These are phyloP conservation scores for Neuroscelio doddi DNA, from an alignment of 2,888 invertebrate genomes.

Conservation along the genomic window DNA sequence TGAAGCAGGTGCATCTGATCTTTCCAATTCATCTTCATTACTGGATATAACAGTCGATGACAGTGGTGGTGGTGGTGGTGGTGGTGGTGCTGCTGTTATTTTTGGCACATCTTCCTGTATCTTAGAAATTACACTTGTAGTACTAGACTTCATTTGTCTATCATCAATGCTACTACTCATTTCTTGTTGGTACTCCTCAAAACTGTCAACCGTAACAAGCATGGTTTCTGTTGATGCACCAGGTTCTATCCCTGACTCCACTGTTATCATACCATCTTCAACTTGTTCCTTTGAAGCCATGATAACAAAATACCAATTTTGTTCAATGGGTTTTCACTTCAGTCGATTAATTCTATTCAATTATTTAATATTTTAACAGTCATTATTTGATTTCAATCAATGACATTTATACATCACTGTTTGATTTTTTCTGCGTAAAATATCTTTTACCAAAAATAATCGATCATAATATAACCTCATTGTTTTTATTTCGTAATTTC, in stretches of 20 bases:
- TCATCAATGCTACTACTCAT: constrained; percentile 79
- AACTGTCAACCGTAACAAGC: constrained; percentile 81
- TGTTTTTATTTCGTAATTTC: too few relatives aligned
- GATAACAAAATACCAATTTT: neutral
- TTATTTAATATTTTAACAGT: too few relatives aligned
- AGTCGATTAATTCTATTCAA: too few relatives aligned
- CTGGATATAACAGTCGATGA: too few relatives aligned
- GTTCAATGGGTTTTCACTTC: too few relatives aligned
- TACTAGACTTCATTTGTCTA: constrained; percentile 73
- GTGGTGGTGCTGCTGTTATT: constrained; percentile 54
- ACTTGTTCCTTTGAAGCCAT: constrained; percentile 60
- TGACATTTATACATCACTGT: too few relatives aligned
- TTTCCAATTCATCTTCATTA: constrained; percentile 40
- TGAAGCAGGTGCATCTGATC: constrained; percentile 40
- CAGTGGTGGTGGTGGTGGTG: too few relatives aligned
- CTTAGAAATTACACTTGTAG: constrained; percentile 76
- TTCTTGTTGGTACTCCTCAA: constrained; percentile 80
- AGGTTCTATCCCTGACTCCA: constrained; percentile 73
- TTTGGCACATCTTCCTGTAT: constrained; percentile 76
- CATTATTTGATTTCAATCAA: too few relatives aligned
- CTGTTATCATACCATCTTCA: constrained; percentile 59
- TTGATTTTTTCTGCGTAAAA: too few relatives aligned
- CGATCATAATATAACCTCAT: too few relatives aligned
- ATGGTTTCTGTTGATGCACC: constrained; percentile 79
- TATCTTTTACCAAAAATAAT: too few relatives aligned